phyloP scores from a whole-genome alignment of 2,888 invertebrate species.

The Microctonus brassicae region DNA sequence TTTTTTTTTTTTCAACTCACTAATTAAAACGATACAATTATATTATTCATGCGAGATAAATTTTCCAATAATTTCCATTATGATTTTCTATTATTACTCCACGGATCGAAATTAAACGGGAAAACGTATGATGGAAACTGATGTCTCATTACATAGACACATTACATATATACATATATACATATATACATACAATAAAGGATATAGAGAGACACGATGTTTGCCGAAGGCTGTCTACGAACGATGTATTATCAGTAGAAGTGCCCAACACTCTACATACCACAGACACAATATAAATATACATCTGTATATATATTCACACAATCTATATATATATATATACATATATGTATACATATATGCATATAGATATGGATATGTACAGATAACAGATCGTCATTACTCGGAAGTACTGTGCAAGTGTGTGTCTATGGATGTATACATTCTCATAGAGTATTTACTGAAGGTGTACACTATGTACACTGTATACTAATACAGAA shows the following conservation, averaged over 20 bases:
- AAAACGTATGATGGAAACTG: background rate
- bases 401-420: constrained; percentile 2
- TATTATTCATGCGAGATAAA: background rate
- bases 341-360: no score
- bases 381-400: constrained; percentile 13
- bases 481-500: no score
- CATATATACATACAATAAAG: background rate
- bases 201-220: background rate
- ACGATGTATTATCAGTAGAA: background rate
- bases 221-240: background rate
- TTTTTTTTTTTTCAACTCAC: no score
- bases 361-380: background rate
- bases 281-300: background rate
- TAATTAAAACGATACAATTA: background rate
- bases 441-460: constrained; percentile 10
- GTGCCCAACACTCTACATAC: background rate
- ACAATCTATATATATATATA: no score
- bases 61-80: background rate
- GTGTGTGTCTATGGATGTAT: constrained; percentile 9
- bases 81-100: background rate
- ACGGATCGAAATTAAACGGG: background rate
- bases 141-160: background rate
- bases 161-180: background rate
- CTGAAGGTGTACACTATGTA: constrained; percentile 11
- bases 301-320: no score